These are phyloP conservation scores for Drosophila tristis DNA, from an alignment of 1,140 invertebrate genomes.

Conservation along the genomic window DNA sequence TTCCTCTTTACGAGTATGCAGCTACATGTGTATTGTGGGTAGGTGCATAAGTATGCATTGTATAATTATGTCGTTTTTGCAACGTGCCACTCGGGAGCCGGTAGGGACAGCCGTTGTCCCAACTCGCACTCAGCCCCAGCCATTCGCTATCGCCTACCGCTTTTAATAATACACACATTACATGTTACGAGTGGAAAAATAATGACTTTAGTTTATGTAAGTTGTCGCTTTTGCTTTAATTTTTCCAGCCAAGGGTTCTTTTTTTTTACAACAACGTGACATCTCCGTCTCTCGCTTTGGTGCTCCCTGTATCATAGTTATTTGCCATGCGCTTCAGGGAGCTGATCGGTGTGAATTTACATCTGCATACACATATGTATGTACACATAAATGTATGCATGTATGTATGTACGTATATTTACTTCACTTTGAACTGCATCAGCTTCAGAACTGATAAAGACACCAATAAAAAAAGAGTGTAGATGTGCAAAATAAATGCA, in stretches of 20 bases:
- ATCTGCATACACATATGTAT: not conserved
- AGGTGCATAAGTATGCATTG: not conserved
- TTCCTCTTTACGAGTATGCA: too few relatives aligned
- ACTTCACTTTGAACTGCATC: not conserved
- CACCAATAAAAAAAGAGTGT: too few relatives aligned
- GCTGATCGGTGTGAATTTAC: not conserved
- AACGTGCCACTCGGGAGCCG: not conserved
- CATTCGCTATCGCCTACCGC: too few relatives aligned
- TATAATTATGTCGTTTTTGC: too few relatives aligned
- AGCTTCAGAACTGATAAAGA: not conserved
- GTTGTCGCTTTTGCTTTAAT: not conserved
- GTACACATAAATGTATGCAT: not conserved
- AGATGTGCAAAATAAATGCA: not conserved
- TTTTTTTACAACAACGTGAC: too few relatives aligned
- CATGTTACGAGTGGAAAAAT: too few relatives aligned
- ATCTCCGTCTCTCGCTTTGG: not conserved
- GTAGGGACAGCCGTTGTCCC: not conserved
- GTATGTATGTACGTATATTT: not conserved
- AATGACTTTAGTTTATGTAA: conserved; percentile 5
- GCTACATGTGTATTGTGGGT: too few relatives aligned
- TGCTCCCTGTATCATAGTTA: too few relatives aligned
- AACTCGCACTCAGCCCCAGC: too few relatives aligned
- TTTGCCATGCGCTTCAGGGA: too few relatives aligned
- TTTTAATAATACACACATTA: too few relatives aligned
- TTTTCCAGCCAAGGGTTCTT: too few relatives aligned